Evolutionary conservation across 1,140 invertebrate species (phyloP).

Genomic region (Hyles euphorbiae): DNA sequence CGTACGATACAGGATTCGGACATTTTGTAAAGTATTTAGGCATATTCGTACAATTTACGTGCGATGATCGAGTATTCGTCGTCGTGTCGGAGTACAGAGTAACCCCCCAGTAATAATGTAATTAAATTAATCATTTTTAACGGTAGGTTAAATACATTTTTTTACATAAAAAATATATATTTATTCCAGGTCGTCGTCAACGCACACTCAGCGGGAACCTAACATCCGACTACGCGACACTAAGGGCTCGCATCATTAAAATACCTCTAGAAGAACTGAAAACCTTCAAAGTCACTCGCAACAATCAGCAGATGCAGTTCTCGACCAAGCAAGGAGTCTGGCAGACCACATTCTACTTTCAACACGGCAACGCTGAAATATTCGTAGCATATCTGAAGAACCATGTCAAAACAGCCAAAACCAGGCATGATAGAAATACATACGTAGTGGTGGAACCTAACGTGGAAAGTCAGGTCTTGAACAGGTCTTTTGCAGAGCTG

Average conservation of each 20-base stretch:
- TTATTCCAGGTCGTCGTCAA: conserved; percentile 57
- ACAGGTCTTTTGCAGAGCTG: conserved; percentile 90
- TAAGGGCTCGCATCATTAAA: conserved; percentile 77
- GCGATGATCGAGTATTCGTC: too few relatives aligned
- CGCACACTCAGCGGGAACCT: conserved; percentile 75
- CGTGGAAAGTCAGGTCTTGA: conserved; percentile 81
- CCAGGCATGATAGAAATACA: conserved; percentile 82
- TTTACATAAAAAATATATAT: too few relatives aligned
- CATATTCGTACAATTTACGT: too few relatives aligned
- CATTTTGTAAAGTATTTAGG: too few relatives aligned
- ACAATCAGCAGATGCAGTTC: conserved; percentile 83
- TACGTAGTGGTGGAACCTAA: conserved; percentile 81
- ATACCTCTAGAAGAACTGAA: conserved; percentile 81
- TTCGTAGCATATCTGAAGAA: conserved; percentile 82
- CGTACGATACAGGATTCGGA: too few relatives aligned
- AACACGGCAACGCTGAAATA: conserved; percentile 88
- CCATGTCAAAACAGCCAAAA: conserved; percentile 79
- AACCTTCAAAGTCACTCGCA: conserved; percentile 80
- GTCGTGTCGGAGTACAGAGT: too few relatives aligned
- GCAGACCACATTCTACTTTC: conserved; percentile 89
- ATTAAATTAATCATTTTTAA: too few relatives aligned
- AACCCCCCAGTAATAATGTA: too few relatives aligned
- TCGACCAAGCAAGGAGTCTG: conserved; percentile 84
- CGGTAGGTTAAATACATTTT: too few relatives aligned
- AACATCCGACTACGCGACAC: conserved; percentile 69